Conservation (phyloP, 2,888 invertebrate species). For the Opisthograptis luteolata region DNA sequence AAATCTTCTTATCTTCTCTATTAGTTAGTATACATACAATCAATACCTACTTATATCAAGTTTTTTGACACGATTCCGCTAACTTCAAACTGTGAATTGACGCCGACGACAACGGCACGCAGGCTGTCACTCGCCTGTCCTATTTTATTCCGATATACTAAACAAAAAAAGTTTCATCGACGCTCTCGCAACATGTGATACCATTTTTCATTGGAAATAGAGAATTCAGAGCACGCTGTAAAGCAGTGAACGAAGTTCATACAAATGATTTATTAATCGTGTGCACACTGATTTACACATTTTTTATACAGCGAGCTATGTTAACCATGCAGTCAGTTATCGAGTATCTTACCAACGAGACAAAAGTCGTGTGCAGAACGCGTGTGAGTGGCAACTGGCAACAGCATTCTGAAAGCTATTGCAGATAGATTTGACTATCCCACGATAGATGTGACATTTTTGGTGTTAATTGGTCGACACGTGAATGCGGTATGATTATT, state of each 20-base stretch:
- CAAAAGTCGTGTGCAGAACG: too few species aligned
- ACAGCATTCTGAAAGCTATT: too few species aligned
- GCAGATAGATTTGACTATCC: too few species aligned
- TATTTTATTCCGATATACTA: conserved; percentile 20
- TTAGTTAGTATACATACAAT: too few species aligned
- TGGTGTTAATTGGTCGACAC: too few species aligned
- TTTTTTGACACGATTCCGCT: conserved; percentile 27
- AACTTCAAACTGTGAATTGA: conserved; percentile 34
- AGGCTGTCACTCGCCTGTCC: conserved; percentile 27
- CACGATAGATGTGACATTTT: too few species aligned
- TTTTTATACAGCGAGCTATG: too few species aligned
- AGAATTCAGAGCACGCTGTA: conserved; percentile 9
- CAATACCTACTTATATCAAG: neutral
- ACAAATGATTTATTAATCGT: neutral
- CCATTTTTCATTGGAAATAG: conserved; percentile 40
- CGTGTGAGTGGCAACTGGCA: too few species aligned
- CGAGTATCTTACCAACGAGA: too few species aligned
- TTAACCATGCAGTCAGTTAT: too few species aligned
- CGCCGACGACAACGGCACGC: conserved; percentile 24
- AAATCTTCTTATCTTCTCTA: too few species aligned
- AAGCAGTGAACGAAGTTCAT: conserved; percentile 6
- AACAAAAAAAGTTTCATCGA: conserved; percentile 37
- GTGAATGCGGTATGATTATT: too few species aligned
- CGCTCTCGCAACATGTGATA: conserved; percentile 39
- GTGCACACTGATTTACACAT: neutral